phyloP scores from a whole-genome alignment of 64 coral and sea anemone species.

The Dendrophyllia cribrosa region DNA sequence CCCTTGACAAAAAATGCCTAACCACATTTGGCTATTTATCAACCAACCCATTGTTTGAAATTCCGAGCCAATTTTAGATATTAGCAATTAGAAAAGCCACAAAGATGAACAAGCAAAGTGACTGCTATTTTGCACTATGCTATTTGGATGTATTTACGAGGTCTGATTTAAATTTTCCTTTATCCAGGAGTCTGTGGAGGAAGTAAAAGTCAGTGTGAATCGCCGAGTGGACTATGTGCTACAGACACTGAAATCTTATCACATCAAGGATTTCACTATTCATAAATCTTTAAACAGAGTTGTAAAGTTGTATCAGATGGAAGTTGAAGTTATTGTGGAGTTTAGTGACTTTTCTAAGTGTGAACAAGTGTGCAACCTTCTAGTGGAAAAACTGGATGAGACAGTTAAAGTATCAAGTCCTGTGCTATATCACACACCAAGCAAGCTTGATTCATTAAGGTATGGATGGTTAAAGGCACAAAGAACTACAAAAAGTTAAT shows the following conservation, averaged over 20 bases:
- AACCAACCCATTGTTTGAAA: too few relatives aligned
- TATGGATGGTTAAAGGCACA: not conserved
- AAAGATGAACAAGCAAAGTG: too few relatives aligned
- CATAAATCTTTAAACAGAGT: conserved; percentile 77
- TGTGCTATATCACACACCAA: conserved; percentile 77
- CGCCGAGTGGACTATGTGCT: conserved; percentile 94
- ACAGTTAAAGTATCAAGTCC: conserved; percentile 88
- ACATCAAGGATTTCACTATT: conserved; percentile 77
- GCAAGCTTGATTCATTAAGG: conserved; percentile 89
- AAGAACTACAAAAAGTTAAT: too few relatives aligned
- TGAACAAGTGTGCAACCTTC: conserved; percentile 94
- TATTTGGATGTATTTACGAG: not conserved
- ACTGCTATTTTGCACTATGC: not conserved
- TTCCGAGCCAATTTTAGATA: too few relatives aligned
- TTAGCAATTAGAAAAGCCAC: too few relatives aligned
- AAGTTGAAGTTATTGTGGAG: conserved; percentile 84
- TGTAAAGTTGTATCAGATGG: conserved; percentile 68
- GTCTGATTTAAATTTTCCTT: not conserved
- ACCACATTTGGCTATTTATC: too few relatives aligned
- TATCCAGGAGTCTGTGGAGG: conserved; percentile 89
- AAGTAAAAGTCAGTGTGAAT: conserved; percentile 95
- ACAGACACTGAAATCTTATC: conserved; percentile 90
- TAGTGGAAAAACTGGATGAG: conserved; percentile 96
- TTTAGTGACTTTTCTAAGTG: conserved; percentile 89
- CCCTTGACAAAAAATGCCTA: too few relatives aligned